Evolutionary conservation across 2,113 vertebrate genomes (phyloP).

Genomic region (Scomber scombrus): DNA sequence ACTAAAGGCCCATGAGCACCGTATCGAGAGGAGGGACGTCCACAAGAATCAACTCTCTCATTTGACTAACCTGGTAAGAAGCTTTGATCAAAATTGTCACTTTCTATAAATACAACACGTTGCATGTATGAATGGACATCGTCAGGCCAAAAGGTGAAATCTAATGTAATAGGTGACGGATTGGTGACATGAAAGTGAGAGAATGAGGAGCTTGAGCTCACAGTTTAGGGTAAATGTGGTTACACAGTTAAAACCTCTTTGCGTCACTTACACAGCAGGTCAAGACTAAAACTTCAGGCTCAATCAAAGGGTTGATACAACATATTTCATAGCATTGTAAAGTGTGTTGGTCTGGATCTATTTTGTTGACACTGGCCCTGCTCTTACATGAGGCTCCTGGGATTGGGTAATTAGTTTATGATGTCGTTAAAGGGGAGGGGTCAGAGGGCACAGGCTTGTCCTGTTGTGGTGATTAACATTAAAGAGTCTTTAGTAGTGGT

Average conservation of each 20-base stretch:
- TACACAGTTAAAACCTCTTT: background rate
- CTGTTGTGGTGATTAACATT: constrained; percentile 74
- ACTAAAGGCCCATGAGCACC: constrained; percentile 78
- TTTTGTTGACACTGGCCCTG: constrained; percentile 34
- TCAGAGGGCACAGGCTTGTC: constrained; percentile 65
- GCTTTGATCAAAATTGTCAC: background rate
- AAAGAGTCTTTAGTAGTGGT: constrained; percentile 63
- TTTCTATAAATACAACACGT: background rate
- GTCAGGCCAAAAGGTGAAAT: constrained; percentile 3
- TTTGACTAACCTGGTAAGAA: constrained; percentile 85
- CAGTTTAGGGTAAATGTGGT: constrained; percentile 8
- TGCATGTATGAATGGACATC: background rate
- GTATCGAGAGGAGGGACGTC: constrained; percentile 84
- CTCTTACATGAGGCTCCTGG: constrained; percentile 38
- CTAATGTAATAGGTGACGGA: constrained; percentile 24
- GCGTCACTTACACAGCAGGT: background rate
- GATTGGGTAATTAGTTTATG: constrained; percentile 72
- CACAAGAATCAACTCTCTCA: constrained; percentile 75
- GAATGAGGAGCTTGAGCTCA: constrained; percentile 25
- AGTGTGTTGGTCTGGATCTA: constrained; percentile 26
- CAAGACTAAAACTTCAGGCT: background rate
- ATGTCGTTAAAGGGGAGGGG: constrained; percentile 71
- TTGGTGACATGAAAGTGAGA: constrained; percentile 16
- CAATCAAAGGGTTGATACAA: background rate
- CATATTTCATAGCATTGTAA: background rate